Evolutionary conservation across 1,140 invertebrate species (phyloP), one percentile per base, ranked within the genome.

Genomic region (Elysia chlorotica): DNA sequence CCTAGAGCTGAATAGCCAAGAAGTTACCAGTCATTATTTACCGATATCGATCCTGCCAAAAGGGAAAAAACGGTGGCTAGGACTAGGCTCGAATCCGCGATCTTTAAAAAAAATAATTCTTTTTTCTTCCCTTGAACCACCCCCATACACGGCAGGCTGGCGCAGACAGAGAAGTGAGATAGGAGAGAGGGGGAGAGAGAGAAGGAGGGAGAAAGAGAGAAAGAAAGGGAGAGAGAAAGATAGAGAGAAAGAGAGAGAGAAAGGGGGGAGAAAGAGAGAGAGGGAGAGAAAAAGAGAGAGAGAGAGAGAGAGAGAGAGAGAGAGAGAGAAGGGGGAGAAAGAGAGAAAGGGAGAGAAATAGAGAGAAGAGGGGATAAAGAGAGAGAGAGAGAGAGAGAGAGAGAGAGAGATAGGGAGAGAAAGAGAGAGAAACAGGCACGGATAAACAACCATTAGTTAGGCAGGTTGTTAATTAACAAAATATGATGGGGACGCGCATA

Each of bases 191-290:
- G 33, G 33, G 67, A 67, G 41, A 30, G 30, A 41, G 2, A 53
- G 70, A 33, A n/a, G 17, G n/a, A 14, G 23, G 30, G 6, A 4
- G 19, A 28, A 59, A 30, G 2, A 59, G 36, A 23, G 72, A 38
- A 5, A 53, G 57, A 35, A 61, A 21, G 35, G 48, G 37, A 36
- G 53, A 23, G 0, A 38, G 6, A 38, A 37, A n/a, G 37, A 21
- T n/a, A n/a, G n/a, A 21, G 10, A 37, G 19, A 36, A 37, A 2
- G 0, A 62, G 66, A 0, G 48, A 21, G 33, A 48, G 38, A 2
- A 28, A 17, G n/a, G 62, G 62, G 25, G 62, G 30, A 53, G 65
- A 63, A 33, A 63, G 61, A 63, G 28, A 59, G 31, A 57, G 41
- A 25, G 0, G 54, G 59, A 1, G 59, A 36, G 33, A 62, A 25